These are phyloP conservation scores for Lerista edwardsae DNA, from an alignment of 2,797 vertebrate species.

Conservation along the genomic window DNA sequence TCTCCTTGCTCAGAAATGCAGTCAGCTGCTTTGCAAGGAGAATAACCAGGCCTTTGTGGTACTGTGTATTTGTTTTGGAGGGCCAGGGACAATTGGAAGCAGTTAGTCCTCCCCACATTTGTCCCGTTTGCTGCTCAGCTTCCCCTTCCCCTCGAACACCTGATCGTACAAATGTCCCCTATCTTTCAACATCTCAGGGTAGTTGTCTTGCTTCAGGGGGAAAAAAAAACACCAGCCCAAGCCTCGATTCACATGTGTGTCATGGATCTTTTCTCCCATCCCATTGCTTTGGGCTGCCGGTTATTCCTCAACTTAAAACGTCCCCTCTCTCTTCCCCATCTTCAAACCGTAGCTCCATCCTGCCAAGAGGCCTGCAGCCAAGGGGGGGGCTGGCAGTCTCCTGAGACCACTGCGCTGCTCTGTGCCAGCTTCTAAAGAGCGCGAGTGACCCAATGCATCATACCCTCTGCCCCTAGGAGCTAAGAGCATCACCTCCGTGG, in stretches of 20 bases:
- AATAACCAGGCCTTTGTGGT: not conserved
- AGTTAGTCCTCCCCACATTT: conserved; percentile 9
- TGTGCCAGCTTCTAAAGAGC: conserved; percentile 77
- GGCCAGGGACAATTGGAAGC: conserved; percentile 35
- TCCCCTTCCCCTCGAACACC: conserved; percentile 29
- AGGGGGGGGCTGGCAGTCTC: conserved; percentile 76
- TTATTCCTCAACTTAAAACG: conserved; percentile 73
- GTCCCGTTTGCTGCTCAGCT: conserved; percentile 9
- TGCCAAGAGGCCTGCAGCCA: conserved; percentile 77
- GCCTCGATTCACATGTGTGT: conserved; percentile 56
- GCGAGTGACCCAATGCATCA: conserved; percentile 73
- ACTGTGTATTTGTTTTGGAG: not conserved
- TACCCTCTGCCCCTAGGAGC: conserved; percentile 75
- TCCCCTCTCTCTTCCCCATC: conserved; percentile 76
- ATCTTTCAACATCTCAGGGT: conserved; percentile 48
- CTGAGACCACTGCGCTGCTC: conserved; percentile 77
- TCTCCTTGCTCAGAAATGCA: conserved; percentile 19
- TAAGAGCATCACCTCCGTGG: conserved; percentile 77
- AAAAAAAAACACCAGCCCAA: conserved; percentile 37
- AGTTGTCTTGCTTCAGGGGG: conserved; percentile 42
- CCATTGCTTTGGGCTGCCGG: conserved; percentile 73
- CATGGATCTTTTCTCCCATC: conserved; percentile 74
- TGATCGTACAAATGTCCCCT: not conserved
- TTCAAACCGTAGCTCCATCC: conserved; percentile 77
- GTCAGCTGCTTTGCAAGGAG: conserved; percentile 33